These are phyloP conservation scores for Pseudoips prasinana DNA, from an alignment of 2,888 invertebrate species.

Conservation along the genomic window DNA sequence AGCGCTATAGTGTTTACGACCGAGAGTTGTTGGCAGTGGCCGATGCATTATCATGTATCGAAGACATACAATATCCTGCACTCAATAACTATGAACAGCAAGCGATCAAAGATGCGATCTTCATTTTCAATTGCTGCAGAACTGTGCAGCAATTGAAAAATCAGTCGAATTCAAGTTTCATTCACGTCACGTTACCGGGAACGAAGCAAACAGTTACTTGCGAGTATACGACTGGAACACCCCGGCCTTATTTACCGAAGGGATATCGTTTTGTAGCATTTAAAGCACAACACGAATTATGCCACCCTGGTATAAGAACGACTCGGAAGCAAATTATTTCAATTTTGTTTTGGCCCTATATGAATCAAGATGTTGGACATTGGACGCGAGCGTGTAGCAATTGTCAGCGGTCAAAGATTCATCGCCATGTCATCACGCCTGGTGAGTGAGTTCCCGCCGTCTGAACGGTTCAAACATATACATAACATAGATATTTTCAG, in stretches of 20 bases:
- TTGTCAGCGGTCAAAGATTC: slow-evolving; percentile 1
- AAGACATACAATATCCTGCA: slow-evolving; percentile 11
- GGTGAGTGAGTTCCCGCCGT: not conserved
- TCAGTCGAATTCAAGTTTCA: slow-evolving; percentile 1
- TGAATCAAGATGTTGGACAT: slow-evolving; percentile 3
- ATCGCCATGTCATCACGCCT: slow-evolving; percentile 2
- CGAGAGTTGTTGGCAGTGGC: slow-evolving; percentile 11
- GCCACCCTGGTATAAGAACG: slow-evolving; percentile 1
- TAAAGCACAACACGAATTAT: slow-evolving; percentile 14
- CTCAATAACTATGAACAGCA: slow-evolving; percentile 2
- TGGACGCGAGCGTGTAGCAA: slow-evolving; percentile 3
- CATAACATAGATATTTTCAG: slow-evolving; percentile 4
- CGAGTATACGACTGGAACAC: slow-evolving; percentile 3
- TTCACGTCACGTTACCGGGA: not conserved
- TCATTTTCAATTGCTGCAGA: no score
- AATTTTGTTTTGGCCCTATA: slow-evolving; percentile 3
- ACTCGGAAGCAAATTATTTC: slow-evolving; percentile 1
- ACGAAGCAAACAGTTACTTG: slow-evolving; percentile 4
- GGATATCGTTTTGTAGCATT: slow-evolving; percentile 11
- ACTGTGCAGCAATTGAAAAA: not conserved
- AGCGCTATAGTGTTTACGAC: not conserved
- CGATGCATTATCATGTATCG: slow-evolving; percentile 22
- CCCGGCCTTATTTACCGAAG: slow-evolving; percentile 7
- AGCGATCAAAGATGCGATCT: no score
- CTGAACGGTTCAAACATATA: slow-evolving; percentile 1